Evolutionary conservation across 1,140 invertebrate species (phyloP), one percentile per base, ranked within the genome.

Genomic region (Microvelia longipes): DNA sequence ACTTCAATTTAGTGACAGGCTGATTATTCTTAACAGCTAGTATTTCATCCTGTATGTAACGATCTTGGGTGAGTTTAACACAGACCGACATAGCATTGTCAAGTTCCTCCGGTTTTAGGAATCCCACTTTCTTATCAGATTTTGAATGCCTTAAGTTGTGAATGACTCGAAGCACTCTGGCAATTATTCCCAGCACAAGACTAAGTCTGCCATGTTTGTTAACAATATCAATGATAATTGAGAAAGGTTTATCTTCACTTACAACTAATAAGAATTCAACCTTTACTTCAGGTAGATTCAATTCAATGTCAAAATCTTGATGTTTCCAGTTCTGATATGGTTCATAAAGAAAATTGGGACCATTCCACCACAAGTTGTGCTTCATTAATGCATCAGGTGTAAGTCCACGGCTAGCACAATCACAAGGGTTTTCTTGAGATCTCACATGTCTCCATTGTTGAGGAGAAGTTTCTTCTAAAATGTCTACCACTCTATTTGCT

Each of bases 361-460:
- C 35, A 5, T 50, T 50, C 77, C 75, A 80, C 80, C 80, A 82
- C 28, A 81, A 69, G 15, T 69, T n/a, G 64, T 71, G 74, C 19
- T 72, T 60, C 5, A 69, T 30, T 19, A 81, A 71, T 14, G 72
- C 63, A 24, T 68, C 69, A 65, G 76, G 71, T 1, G 27, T 65
- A n/a, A 75, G 29, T 19, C 81, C 80, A 25, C 81, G 69, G 0
- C 80, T 81, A 67, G 79, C 69, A 26, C 79, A 71, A 74, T 82
- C 81, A 0, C 79, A 78, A 0, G 80, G 80, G 69, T 82, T 82
- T 2, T 73, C 63, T 1, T 73, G 67, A 0, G 74, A 74, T n/a
- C 71, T 30, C 0, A 79, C 76, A 73, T 83, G 78, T 24, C 63
- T 24, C 83, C 81, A 84, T 28, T 78, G 68, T 2, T 67, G 62